These are phyloP conservation scores for Lycophotia porphyrea DNA, from an alignment of 2,888 invertebrate genomes.

Conservation along the genomic window DNA sequence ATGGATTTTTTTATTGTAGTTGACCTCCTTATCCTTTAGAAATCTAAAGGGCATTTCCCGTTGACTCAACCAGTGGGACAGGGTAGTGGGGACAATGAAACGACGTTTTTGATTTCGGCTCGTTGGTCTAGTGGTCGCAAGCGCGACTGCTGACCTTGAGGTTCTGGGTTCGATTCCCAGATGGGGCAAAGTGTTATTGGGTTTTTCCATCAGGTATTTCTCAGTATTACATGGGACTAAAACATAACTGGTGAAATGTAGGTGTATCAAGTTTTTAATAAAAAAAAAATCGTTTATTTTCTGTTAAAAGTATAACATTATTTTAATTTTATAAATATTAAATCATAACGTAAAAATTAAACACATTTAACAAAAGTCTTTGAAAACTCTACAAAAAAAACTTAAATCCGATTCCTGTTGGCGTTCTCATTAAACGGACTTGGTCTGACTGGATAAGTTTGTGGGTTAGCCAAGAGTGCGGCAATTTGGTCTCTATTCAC, in stretches of 20 bases:
- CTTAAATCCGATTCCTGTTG: slow-evolving; percentile 20
- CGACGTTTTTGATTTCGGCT: background rate
- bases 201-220: too few species aligned
- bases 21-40: background rate
- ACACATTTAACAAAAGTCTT: background rate
- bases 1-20: background rate
- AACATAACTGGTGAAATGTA: too few species aligned
- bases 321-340: slow-evolving; percentile 30
- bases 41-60: background rate
- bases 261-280: too few species aligned
- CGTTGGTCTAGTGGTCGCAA: too few species aligned
- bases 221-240: too few species aligned
- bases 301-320: background rate
- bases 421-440: slow-evolving; percentile 57
- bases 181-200: too few species aligned
- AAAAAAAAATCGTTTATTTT: too few species aligned
- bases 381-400: background rate
- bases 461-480: slow-evolving; percentile 53
- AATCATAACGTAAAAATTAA: background rate
- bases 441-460: slow-evolving; percentile 56
- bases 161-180: too few species aligned
- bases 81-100: background rate
- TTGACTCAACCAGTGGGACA: background rate
- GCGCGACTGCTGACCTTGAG: too few species aligned
- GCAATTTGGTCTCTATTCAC: slow-evolving; percentile 72